These are phyloP conservation scores for Lepidocolaptes lacrymiger DNA, from an alignment of 2,797 vertebrate species.

Conservation along the genomic window DNA sequence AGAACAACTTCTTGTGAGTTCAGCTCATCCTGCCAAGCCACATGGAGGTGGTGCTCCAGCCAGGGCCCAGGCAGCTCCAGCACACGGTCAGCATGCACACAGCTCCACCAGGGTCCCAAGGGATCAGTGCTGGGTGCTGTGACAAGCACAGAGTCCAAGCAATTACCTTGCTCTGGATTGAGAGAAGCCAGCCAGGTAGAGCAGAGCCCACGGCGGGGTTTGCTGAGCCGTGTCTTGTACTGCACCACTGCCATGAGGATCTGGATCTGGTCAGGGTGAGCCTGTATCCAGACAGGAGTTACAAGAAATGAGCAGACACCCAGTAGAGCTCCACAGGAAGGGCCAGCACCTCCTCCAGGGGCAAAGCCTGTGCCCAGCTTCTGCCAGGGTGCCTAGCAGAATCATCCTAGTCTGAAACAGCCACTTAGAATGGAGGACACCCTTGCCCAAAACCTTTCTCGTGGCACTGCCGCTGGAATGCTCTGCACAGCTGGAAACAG, in stretches of 20 bases:
- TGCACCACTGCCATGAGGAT: constrained; percentile 90
- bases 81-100: accelerated
- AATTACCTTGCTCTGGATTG: constrained; percentile 81
- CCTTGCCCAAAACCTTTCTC: neutral
- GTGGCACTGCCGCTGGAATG: neutral
- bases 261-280: constrained; percentile 83
- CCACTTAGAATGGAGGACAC: neutral
- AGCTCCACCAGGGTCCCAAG: accelerated
- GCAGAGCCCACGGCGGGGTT: constrained; percentile 89
- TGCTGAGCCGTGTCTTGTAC: constrained; percentile 86
- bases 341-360: too few species aligned
- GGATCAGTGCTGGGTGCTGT: neutral
- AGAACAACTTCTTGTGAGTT: neutral
- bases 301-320: neutral
- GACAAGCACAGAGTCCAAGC: neutral
- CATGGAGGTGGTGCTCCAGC: neutral
- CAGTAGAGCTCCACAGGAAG: neutral
- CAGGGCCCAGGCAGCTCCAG: neutral
- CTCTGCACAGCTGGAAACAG: neutral
- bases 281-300: constrained; percentile 71
- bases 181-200: constrained; percentile 93
- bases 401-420: accelerated
- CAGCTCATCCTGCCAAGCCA: neutral
- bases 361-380: neutral
- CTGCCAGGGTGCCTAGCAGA: neutral